Base-by-base conservation (phyloP, 2,888 invertebrate species). In the Urechis unicinctus region DNA sequence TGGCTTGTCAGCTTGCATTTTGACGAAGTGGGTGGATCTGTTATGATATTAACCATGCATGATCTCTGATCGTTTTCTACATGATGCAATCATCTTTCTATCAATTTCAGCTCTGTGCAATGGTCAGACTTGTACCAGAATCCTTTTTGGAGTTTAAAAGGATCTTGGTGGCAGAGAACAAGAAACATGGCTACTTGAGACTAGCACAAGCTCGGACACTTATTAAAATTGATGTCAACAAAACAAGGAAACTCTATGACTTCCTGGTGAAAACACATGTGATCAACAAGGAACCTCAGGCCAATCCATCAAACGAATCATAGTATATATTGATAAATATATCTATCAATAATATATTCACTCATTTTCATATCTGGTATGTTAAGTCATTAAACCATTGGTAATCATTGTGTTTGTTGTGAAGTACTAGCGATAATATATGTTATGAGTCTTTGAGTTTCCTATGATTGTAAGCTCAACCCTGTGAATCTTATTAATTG, bases 171-270 rank as follows among this genome's bases (percentile, higher is more conserved):
- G 74, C 82, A 0, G 92, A 93, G 73, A 88, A 88, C 75, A 82
- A 85, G 59, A 91, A 88, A 74, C 88, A 88, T 0, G 85, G 83
- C 57, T 64, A 55, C 46, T 78, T 94, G 4, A 83, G 86, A 59
- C 79, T 94, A 59, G 85, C 89, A 1, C 89, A 90, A 72, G 93
- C 93, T 0, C 81, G 94, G 52, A 83, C 83, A 45, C 82, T 92
- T 46, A 83, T 93, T 42, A 93, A 92, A 79, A 94, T 94, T 66
- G 93, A 94, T 81, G 94, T 94, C 1, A 92, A 92, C 77, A 82
- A 82, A 65, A 94, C 93, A 0, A 84, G 92, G 61, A 89, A 89
- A 77, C 85, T 93, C 13, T 78, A 69, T 62, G 76, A 78, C 25
- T 55, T 55, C 28, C 44, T 55, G 13, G n/a, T 55, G 28, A 6